phyloP scores from a whole-genome alignment of 2,113 vertebrate species.

The Gulo gulo region DNA sequence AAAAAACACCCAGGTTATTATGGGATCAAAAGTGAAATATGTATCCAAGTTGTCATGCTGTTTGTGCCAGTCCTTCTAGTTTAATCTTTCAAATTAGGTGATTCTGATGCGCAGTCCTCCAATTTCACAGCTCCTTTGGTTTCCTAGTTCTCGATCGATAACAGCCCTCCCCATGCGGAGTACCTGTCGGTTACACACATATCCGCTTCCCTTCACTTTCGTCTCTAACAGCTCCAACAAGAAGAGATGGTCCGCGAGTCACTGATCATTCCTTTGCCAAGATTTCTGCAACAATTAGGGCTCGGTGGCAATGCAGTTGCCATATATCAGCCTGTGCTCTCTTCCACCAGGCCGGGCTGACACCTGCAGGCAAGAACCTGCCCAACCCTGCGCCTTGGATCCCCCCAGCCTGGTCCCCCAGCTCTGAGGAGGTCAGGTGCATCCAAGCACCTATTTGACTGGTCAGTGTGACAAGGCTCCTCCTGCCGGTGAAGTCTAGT shows the following conservation, averaged over 20 bases:
- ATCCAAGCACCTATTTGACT: accelerated
- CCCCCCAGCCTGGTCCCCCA: too few relatives aligned
- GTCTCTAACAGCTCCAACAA: neutral
- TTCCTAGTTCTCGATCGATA: neutral
- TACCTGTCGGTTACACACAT: accelerated
- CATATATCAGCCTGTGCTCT: neutral
- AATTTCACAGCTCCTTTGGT: neutral
- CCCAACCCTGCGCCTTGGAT: neutral
- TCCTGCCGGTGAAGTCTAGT: accelerated
- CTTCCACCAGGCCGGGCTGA: neutral
- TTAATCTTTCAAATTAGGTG: neutral
- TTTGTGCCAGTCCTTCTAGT: accelerated
- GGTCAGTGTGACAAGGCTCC: accelerated
- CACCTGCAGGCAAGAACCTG: accelerated
- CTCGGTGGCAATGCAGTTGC: accelerated
- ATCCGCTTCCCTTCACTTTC: neutral
- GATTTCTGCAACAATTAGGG: accelerated
- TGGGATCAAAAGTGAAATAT: neutral
- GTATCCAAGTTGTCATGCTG: accelerated
- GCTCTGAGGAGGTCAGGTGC: neutral
- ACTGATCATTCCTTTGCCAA: neutral
- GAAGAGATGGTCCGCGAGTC: neutral
- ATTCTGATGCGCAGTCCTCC: neutral
- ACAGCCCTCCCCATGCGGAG: neutral
- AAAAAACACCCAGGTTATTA: neutral